Base-by-base conservation (phyloP, 2,888 invertebrate genomes). In the Orchesellides sinensis region DNA sequence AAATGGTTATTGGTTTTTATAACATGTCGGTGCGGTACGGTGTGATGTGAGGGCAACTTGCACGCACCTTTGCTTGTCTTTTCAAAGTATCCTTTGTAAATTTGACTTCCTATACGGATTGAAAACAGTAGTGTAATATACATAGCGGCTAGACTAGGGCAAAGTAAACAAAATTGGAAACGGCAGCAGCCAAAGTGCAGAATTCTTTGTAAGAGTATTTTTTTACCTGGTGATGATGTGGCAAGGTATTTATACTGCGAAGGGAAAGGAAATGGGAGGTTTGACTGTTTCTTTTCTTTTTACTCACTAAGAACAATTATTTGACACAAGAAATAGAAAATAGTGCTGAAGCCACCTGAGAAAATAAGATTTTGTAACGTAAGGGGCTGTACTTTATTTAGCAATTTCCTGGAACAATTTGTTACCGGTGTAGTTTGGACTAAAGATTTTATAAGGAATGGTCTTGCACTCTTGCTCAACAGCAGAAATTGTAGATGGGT, bases 381-480 rank as follows among this genome's bases (percentile, higher is more conserved):
- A 14, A 45, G 10, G 19, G 59, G 66, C 56, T 29, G 68, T 29
- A 49, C 74, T 5, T 23, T 70, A 79, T 79, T 79, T 79, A 52
- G 79, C 79, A 79, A 79, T 79, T 79, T 79, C 79, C 79, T 78
- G 78, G 78, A 78, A 78, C 69, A 70, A 70, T 61, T 66, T 74
- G 54, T 32, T 23, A 59, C 49, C 65, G 47, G 52, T 74, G 74
- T 54, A 74, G 65, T 74, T n/a, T n/a, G n/a, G n/a, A n/a, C n/a
- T n/a, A n/a, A n/a, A n/a, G n/a, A n/a, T n/a, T n/a, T n/a, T n/a
- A n/a, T 8, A 35, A 35, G 35, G 35, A 35, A 35, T 12, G 35
- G 12, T 35, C 35, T 49, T n/a, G 4, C n/a, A 2, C 59, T 14
- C n/a, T 27, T 59, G n/a, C n/a, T n/a, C 25, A 27, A 59, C 6